phyloP scores from a whole-genome alignment of 2,888 invertebrate species.

The Chrysomela aeneicollis region DNA sequence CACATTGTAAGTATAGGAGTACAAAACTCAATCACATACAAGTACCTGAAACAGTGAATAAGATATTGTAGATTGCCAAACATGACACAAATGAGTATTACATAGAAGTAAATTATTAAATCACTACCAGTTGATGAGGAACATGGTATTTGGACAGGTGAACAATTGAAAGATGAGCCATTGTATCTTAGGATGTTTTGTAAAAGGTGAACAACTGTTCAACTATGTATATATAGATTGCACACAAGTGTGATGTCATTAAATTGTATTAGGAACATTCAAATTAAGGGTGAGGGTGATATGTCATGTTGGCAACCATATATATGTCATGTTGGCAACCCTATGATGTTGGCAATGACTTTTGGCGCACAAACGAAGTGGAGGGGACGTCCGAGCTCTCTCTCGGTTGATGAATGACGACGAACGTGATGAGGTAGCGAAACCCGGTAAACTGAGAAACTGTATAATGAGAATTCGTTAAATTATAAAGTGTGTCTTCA shows the following conservation, averaged over 20 bases:
- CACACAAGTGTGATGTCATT: not conserved
- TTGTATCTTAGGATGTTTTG: not conserved
- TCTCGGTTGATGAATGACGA: no score
- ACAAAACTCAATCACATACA: not conserved
- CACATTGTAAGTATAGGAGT: not conserved
- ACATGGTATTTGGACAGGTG: no score
- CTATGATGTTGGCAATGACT: no score
- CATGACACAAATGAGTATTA: not conserved
- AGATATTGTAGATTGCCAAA: not conserved
- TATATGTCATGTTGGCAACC: no score
- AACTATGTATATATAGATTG: not conserved
- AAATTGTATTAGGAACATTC: not conserved
- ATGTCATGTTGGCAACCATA: not conserved
- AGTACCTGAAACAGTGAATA: not conserved
- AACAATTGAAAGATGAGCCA: not conserved
- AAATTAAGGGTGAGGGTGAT: slow-evolving; percentile 13
- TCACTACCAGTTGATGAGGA: no score
- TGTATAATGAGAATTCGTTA: no score
- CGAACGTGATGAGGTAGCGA: no score
- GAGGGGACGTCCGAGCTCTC: no score
- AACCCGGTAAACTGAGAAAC: no score
- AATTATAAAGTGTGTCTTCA: no score
- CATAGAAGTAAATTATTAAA: not conserved
- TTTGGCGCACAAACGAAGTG: no score
- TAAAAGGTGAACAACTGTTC: not conserved